phyloP scores from a whole-genome alignment of 1,140 invertebrate species.

The Trachelipus rathkii region DNA sequence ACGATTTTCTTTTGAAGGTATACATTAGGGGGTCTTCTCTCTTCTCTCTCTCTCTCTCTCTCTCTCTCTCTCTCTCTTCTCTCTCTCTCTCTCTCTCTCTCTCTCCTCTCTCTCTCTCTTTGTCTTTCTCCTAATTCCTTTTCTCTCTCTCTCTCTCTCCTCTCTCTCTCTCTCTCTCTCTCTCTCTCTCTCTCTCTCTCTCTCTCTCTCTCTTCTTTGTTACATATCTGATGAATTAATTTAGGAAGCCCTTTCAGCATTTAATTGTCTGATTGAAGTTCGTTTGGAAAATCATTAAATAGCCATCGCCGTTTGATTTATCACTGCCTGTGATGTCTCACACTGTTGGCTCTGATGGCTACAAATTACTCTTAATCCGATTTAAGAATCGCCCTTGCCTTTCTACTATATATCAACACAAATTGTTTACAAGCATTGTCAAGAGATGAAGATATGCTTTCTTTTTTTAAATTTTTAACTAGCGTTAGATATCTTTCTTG shows the following conservation, averaged over 20 bases:
- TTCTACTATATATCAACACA: background rate
- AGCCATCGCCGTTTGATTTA: background rate
- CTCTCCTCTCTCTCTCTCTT: background rate
- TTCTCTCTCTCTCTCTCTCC: slow-evolving; percentile 11
- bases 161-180: background rate
- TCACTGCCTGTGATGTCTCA: background rate
- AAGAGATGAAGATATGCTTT: background rate
- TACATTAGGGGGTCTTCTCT: no score
- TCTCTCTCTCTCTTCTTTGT: background rate
- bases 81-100: no score
- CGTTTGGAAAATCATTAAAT: slow-evolving; percentile 4
- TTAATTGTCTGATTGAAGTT: background rate
- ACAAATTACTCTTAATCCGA: background rate
- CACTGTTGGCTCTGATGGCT: background rate
- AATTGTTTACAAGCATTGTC: background rate
- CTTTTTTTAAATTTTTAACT: background rate
- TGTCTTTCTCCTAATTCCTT: no score
- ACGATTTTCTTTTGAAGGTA: no score
- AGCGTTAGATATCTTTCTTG: no score
- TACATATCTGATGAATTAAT: slow-evolving; percentile 3
- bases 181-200: background rate
- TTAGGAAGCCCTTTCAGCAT: background rate
- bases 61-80: no score
- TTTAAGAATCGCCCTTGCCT: background rate
- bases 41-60: no score